Percentiles rank a stretch among this genome's conserved stretches.
phyloP scores from a whole-genome alignment of 2,113 vertebrate genomes.

The Syngnathoides biaculeatus region DNA sequence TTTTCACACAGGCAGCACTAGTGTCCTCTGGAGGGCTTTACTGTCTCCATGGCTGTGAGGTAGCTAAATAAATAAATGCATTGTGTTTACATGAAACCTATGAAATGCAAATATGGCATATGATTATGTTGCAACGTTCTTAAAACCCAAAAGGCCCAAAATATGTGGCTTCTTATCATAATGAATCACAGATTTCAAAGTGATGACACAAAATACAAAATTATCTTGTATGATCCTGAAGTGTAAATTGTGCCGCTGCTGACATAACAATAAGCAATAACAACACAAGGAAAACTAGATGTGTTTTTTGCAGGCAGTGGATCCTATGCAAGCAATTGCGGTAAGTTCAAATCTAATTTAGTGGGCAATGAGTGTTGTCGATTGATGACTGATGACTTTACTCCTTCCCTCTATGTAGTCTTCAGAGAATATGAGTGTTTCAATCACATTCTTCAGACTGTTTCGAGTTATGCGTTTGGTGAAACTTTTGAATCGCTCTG shows the following conservation, averaged over 20 bases:
- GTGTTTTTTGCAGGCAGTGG: conserved; percentile 63
- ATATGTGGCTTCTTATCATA: neutral
- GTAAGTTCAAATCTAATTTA: conserved; percentile 50
- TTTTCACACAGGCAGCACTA: conserved; percentile 84
- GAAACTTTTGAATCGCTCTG: conserved; percentile 89
- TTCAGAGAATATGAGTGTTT: conserved; percentile 84
- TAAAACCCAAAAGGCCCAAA: neutral
- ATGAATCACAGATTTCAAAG: neutral
- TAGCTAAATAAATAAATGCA: conserved; percentile 79
- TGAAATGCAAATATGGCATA: conserved; percentile 55
- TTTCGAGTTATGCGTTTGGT: conserved; percentile 96
- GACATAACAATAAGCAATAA: neutral
- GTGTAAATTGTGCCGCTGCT: neutral
- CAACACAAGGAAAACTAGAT: neutral
- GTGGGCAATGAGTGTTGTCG: neutral
- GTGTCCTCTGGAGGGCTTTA: conserved; percentile 94
- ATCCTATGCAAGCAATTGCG: conserved; percentile 76
- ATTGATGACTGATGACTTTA: neutral
- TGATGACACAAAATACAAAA: neutral
- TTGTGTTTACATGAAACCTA: conserved; percentile 38
- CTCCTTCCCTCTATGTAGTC: conserved; percentile 64
- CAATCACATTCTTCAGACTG: conserved; percentile 96
- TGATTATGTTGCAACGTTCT: conserved; percentile 60
- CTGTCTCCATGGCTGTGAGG: conserved; percentile 94
- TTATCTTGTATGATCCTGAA: neutral